Conservation (phyloP, 2,113 vertebrate species). For the Hepsetus odoe region DNA sequence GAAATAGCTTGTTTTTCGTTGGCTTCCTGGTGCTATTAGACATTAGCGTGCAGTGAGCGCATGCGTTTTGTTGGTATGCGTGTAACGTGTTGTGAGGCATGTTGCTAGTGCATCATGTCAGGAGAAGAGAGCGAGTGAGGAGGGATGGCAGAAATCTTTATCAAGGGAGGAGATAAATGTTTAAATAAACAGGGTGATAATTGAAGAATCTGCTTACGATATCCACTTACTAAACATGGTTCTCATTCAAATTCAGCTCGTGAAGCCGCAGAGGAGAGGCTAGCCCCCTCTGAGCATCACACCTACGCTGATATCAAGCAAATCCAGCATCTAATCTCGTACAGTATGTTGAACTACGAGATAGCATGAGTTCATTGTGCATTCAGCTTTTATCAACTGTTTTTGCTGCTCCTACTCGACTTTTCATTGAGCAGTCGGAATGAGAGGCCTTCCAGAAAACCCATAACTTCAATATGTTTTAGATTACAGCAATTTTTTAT, state of each 20-base stretch:
- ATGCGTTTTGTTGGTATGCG: slow-evolving; percentile 82
- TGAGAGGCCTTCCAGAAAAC: neutral
- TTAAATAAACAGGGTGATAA: slow-evolving; percentile 77
- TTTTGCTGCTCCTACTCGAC: slow-evolving; percentile 27
- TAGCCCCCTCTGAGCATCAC: slow-evolving; percentile 34
- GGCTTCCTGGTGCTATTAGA: slow-evolving; percentile 91
- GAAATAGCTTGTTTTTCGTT: slow-evolving; percentile 85
- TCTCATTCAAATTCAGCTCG: slow-evolving; percentile 43
- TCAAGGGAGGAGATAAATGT: slow-evolving; percentile 82
- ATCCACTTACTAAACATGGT: slow-evolving; percentile 32
- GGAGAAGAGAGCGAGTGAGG: slow-evolving; percentile 83
- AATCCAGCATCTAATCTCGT: slow-evolving; percentile 29
- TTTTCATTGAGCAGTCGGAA: slow-evolving; percentile 27
- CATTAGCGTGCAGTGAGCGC: slow-evolving; percentile 73
- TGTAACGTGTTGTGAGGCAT: slow-evolving; percentile 67
- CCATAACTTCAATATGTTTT: neutral
- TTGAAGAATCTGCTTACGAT: slow-evolving; percentile 36
- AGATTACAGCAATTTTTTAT: slow-evolving; percentile 32
- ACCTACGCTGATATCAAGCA: slow-evolving; percentile 21
- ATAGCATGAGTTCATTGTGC: slow-evolving; percentile 1
- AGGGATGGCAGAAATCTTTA: slow-evolving; percentile 83
- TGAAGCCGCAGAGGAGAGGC: slow-evolving; percentile 25
- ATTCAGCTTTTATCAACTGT: slow-evolving; percentile 34
- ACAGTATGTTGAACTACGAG: slow-evolving; percentile 37
- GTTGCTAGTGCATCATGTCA: slow-evolving; percentile 82